These are phyloP conservation scores for Pseudolycoriella hygida DNA, from an alignment of 2,888 invertebrate genomes.

Conservation along the genomic window DNA sequence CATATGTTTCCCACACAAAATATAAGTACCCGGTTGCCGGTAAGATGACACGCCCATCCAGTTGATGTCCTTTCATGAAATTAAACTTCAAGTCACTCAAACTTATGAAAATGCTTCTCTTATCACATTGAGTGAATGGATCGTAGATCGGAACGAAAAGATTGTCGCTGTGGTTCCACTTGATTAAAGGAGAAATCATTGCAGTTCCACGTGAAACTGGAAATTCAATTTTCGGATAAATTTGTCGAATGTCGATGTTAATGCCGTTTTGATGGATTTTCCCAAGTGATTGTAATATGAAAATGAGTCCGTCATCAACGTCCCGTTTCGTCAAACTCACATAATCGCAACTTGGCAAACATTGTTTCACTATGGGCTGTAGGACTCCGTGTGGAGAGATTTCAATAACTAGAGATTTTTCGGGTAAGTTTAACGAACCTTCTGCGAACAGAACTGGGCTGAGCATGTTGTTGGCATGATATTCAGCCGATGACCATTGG, in stretches of 20 bases:
- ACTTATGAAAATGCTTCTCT: conserved; percentile 37
- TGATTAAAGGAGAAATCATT: conserved; percentile 56
- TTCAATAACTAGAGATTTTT: conserved; percentile 66
- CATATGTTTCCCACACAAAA: conserved; percentile 30
- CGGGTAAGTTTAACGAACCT: conserved; percentile 58
- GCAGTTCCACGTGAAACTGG: conserved; percentile 70
- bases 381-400: conserved; percentile 79
- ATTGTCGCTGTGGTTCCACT: conserved; percentile 62
- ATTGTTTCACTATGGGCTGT: conserved; percentile 52
- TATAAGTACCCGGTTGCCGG: conserved; percentile 39
- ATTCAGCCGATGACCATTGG: conserved; percentile 43
- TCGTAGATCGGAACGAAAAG: conserved; percentile 47
- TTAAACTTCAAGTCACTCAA: conserved; percentile 41
- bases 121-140: conserved; percentile 41
- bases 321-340: conserved; percentile 40
- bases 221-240: conserved; percentile 51
- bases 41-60: conserved; percentile 23
- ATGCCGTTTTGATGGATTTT: conserved; percentile 37
- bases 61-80: conserved; percentile 37
- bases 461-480: conserved; percentile 61
- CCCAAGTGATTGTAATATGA: conserved; percentile 29
- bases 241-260: conserved; percentile 46
- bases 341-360: conserved; percentile 31
- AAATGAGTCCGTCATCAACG: conserved; percentile 30
- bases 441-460: conserved; percentile 79